phyloP scores from a whole-genome alignment of 2,888 invertebrate genomes.

The Acrobasis repandana region DNA sequence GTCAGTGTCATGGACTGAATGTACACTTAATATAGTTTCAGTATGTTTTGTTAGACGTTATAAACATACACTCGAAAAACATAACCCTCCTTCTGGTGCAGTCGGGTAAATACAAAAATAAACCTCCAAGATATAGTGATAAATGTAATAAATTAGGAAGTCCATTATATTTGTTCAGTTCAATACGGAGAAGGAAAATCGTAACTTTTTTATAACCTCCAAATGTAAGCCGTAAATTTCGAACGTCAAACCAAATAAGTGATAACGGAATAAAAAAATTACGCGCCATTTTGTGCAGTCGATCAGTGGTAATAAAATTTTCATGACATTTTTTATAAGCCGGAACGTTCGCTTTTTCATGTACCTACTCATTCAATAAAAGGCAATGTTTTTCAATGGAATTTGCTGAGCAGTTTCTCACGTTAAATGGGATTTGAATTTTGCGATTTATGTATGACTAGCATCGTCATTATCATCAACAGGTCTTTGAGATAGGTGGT shows the following conservation, averaged over 20 bases:
- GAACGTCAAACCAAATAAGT: slow-evolving; percentile 43
- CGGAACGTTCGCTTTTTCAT: slow-evolving; percentile 21
- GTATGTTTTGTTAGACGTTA: too few species aligned
- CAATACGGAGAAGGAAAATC: slow-evolving; percentile 33
- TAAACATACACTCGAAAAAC: too few species aligned
- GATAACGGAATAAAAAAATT: slow-evolving; percentile 45
- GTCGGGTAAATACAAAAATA: not conserved
- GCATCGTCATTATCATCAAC: too few species aligned
- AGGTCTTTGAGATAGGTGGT: too few species aligned
- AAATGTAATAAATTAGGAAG: not conserved
- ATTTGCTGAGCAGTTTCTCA: not conserved
- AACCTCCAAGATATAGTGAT: not conserved
- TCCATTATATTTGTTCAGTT: not conserved
- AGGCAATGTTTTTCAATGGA: not conserved
- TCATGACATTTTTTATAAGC: slow-evolving; percentile 42
- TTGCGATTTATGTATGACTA: too few species aligned
- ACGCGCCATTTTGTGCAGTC: slow-evolving; percentile 39
- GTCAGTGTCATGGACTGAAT: too few species aligned
- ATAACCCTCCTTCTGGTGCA: too few species aligned
- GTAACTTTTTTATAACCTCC: slow-evolving; percentile 32
- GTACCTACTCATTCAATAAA: slow-evolving; percentile 8
- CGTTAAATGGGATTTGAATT: not conserved
- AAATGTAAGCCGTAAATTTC: slow-evolving; percentile 37
- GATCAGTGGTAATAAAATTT: slow-evolving; percentile 42
- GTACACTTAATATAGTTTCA: too few species aligned